A percentile compares a stretch with the other conserved stretches of the same genome.
Conservation (phyloP, 2,888 invertebrate genomes). For the Margaritifera margaritifera region DNA sequence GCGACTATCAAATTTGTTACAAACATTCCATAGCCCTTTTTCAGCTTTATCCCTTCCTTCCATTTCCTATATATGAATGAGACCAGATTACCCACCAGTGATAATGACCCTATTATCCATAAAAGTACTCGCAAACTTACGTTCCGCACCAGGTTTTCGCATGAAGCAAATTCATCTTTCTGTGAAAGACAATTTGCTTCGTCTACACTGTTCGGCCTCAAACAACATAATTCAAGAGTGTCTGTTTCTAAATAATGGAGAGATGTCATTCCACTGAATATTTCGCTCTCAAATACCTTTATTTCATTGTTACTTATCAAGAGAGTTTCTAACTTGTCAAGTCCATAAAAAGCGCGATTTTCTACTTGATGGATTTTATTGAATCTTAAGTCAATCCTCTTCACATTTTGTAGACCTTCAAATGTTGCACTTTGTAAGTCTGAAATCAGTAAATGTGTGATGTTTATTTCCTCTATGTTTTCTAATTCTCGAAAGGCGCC, state of each 20-base stretch:
- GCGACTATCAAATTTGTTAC: conserved; percentile 26
- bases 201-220: conserved; percentile 13
- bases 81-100: conserved; percentile 29
- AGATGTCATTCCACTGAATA: conserved; percentile 16
- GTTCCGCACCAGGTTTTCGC: conserved; percentile 42
- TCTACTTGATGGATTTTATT: neutral
- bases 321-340: conserved; percentile 9
- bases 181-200: conserved; percentile 29
- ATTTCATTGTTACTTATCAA: conserved; percentile 23
- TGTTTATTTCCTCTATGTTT: conserved; percentile 9
- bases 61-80: conserved; percentile 27
- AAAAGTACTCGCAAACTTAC: conserved; percentile 23
- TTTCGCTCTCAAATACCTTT: conserved; percentile 15
- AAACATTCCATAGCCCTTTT: conserved; percentile 28
- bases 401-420: too few species aligned
- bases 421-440: too few species aligned
- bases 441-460: neutral
- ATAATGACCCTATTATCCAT: conserved; percentile 33
- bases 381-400: too few species aligned
- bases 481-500: neutral
- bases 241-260: conserved; percentile 18
- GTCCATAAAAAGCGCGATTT: conserved; percentile 1
- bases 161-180: conserved; percentile 43
- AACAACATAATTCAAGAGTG: conserved; percentile 24
- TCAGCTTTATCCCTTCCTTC: conserved; percentile 12